Evolutionary conservation across 2,888 invertebrate genomes (phyloP), one percentile per base, ranked within the genome.

Genomic region (Cataglyphis albicans): DNA sequence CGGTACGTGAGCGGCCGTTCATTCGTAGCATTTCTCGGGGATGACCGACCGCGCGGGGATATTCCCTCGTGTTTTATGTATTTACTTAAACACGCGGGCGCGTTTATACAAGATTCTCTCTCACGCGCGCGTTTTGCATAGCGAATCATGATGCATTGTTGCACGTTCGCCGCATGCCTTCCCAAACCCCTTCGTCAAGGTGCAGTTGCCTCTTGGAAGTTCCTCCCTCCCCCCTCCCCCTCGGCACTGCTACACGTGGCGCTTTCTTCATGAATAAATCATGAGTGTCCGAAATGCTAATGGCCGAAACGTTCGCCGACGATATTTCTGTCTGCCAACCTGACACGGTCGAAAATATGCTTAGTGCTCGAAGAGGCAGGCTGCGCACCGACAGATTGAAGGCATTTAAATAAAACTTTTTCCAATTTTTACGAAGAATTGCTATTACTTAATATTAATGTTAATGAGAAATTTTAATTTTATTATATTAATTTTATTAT

Each of bases 221-320:
- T 48, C 55, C 73, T 41, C 48, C 48, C 29, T 0, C 29, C 1
- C 29, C 2, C 1, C 29, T 38, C 55, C 0, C 2, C 29, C 2
- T 2, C 29, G 35, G 18, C 44, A 10, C 9, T 67, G 67, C 41
- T 63, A 73, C 68, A 64, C 74, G 80, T 70, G 64, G 44, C 38
- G 55, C 64, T 84, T 88, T 85, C 90, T 85, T 88, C 89, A 88
- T 90, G 89, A 90, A 90, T 90, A 90, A 90, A 88, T 90, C 89
- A 90, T 88, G 89, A 90, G 80, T 80, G 83, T 82, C 87, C 89
- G 89, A 90, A 90, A 90, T 89, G 89, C 89, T 90, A 89, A 89
- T 87, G 87, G 88, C 72, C 82, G 82, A 88, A 90, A 88, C 86
- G 88, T 84, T 75, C 84, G 84, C 85, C 78, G 74, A 41, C 57